Percentiles rank a stretch among this genome's conserved stretches.
Evolutionary conservation across 1,140 invertebrate species (phyloP).

Genomic region (Battus philenor): DNA sequence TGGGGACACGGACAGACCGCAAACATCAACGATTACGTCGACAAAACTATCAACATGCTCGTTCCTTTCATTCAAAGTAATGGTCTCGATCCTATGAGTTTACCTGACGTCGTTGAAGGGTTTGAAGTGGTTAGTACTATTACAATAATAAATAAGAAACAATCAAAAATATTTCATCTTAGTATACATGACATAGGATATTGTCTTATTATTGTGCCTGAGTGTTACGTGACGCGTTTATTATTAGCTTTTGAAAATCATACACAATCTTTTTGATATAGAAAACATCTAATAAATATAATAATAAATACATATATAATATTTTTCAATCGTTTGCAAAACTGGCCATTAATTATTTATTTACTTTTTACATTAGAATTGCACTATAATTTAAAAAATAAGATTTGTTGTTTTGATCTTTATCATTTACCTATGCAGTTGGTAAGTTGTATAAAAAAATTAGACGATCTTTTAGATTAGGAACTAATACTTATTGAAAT

Average conservation of each 20-base stretch:
- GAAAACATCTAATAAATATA: too few species aligned
- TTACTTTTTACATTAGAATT: too few species aligned
- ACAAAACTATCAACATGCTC: slow-evolving; percentile 52
- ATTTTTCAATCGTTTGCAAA: too few species aligned
- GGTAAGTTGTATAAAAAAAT: too few species aligned
- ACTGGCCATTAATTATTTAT: too few species aligned
- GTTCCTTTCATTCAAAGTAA: slow-evolving; percentile 47
- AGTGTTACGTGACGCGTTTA: neutral
- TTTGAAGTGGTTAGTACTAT: slow-evolving; percentile 68
- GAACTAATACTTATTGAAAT: too few species aligned
- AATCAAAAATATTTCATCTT: neutral
- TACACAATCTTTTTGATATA: neutral
- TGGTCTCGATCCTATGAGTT: slow-evolving; percentile 63
- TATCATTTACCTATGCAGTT: too few species aligned
- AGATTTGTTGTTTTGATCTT: too few species aligned
- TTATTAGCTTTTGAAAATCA: neutral
- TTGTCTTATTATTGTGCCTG: neutral
- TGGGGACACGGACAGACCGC: slow-evolving; percentile 46
- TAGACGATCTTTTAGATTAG: too few species aligned
- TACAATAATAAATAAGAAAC: neutral
- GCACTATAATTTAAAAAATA: too few species aligned
- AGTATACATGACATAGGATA: too few species aligned
- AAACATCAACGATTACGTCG: slow-evolving; percentile 67
- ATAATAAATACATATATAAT: too few species aligned
- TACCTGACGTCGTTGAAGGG: slow-evolving; percentile 68